These are phyloP conservation scores for Oscheius myriophilus DNA, from an alignment of 2,888 invertebrate genomes.

Conservation along the genomic window DNA sequence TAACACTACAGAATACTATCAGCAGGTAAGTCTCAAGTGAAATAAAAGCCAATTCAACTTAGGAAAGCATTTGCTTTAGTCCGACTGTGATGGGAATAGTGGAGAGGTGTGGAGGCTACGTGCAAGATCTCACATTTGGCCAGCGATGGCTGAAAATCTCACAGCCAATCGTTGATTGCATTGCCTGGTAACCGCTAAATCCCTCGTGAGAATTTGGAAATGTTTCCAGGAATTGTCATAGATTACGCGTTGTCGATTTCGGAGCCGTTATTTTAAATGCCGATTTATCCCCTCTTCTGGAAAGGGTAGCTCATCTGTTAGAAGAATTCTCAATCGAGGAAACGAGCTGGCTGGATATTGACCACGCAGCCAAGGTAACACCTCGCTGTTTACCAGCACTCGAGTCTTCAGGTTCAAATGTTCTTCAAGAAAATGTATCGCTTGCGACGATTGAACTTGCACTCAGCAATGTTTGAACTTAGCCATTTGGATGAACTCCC, in stretches of 20 bases:
- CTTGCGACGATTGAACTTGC: constrained; percentile 34
- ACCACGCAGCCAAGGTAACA: constrained; percentile 8
- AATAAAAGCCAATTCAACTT: constrained; percentile 4
- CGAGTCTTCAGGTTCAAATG: constrained; percentile 27
- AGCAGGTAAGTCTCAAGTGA: constrained; percentile 6
- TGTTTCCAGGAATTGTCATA: constrained; percentile 36
- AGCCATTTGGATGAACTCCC: constrained; percentile 33
- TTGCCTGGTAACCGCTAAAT: constrained; percentile 41
- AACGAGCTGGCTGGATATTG: constrained; percentile 39
- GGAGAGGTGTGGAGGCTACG: constrained; percentile 52
- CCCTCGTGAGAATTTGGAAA: neutral
- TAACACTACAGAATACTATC: constrained; percentile 28
- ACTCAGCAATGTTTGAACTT: constrained; percentile 38
- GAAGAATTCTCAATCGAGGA: constrained; percentile 44
- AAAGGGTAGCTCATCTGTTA: constrained; percentile 28
- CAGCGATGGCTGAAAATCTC: constrained; percentile 56
- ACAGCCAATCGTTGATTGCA: constrained; percentile 51
- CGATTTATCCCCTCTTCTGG: constrained; percentile 34
- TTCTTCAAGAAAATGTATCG: constrained; percentile 28
- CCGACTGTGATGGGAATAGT: constrained; percentile 53
- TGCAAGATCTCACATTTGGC: constrained; percentile 55
- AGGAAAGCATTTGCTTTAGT: constrained; percentile 52
- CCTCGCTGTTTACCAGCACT: neutral
- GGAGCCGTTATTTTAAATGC: constrained; percentile 41
- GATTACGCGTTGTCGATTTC: constrained; percentile 35